Evolutionary conservation across 2,888 invertebrate species (phyloP).

Genomic region (Ormyrus thymus): DNA sequence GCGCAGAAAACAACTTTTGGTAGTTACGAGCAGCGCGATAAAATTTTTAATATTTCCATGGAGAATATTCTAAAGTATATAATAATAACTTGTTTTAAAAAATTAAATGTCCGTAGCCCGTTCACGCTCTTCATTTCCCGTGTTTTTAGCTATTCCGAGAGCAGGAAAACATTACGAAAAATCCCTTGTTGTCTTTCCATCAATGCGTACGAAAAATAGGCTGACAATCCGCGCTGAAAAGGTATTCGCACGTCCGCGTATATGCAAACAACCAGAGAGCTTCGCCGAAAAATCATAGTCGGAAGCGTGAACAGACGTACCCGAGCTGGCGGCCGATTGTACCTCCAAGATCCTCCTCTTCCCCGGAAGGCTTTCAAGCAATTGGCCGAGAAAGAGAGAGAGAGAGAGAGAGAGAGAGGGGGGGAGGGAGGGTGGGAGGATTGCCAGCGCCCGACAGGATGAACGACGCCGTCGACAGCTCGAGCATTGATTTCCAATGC

Average conservation of each 20-base stretch:
- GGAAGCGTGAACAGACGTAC: not conserved
- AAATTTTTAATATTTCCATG: no score
- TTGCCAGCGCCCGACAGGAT: conserved; percentile 20
- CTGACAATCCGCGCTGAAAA: conserved; percentile 1
- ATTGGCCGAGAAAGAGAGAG: conserved; percentile 41
- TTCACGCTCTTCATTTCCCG: no score
- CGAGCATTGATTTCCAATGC: conserved; percentile 61
- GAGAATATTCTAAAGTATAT: no score
- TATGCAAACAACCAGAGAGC: not conserved
- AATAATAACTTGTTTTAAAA: no score
- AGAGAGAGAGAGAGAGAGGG: not conserved
- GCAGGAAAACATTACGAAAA: conserved; percentile 1
- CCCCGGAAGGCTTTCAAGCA: conserved; percentile 38
- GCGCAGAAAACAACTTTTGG: no score
- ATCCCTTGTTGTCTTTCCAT: no score
- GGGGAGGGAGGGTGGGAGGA: not conserved
- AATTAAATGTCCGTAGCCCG: no score
- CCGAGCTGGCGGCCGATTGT: not conserved
- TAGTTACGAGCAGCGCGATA: no score
- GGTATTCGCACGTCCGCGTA: not conserved
- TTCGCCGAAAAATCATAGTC: conserved; percentile 12
- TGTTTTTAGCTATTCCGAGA: no score
- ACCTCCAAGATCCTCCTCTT: not conserved
- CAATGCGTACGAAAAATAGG: conserved; percentile 22
- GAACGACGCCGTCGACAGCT: conserved; percentile 37